Conservation (phyloP, 2,797 vertebrate species). For the Spinibarbus caldwelli region DNA sequence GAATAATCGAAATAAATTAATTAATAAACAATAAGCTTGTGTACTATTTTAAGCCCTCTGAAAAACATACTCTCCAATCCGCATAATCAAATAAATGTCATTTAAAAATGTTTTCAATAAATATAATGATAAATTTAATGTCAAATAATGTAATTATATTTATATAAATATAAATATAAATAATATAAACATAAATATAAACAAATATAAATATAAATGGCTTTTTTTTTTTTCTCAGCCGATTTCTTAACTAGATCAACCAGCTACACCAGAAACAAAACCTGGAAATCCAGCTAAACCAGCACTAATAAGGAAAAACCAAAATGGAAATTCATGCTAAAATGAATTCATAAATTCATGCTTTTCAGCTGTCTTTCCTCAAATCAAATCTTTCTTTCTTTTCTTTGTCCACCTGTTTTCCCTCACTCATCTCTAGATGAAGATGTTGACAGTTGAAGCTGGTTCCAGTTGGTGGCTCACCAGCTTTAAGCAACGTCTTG, state of each 20-base stretch:
- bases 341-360: conserved; percentile 37
- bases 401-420: conserved; percentile 36
- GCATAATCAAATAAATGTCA: background rate
- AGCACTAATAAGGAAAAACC: background rate
- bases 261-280: conserved; percentile 11
- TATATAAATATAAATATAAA: no score
- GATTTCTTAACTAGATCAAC: conserved; percentile 17
- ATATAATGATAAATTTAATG: background rate
- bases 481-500: conserved; percentile 61
- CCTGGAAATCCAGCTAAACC: background rate
- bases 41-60: background rate
- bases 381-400: conserved; percentile 2
- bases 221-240: no score
- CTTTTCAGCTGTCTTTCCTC: conserved; percentile 52
- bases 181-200: no score
- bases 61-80: background rate
- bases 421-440: conserved; percentile 61
- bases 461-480: conserved; percentile 71
- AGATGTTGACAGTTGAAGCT: conserved; percentile 72
- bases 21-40: background rate
- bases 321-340: background rate
- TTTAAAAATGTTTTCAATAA: background rate
- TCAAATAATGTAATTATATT: no score
- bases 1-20: background rate
- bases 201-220: no score